These are phyloP conservation scores for Tipula helvola DNA, from an alignment of 2,888 invertebrate species.

Conservation along the genomic window DNA sequence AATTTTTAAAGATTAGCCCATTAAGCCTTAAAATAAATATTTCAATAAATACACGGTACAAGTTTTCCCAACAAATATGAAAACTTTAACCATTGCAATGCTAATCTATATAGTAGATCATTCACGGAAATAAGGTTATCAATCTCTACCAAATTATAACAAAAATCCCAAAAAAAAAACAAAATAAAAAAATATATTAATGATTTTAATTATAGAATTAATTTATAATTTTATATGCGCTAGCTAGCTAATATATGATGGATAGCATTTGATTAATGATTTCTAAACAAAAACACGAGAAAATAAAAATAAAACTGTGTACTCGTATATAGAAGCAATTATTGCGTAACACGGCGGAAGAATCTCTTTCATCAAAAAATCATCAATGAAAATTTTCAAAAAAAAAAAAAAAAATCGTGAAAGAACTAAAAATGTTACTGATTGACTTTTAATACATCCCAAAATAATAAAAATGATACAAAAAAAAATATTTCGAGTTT, in stretches of 20 bases:
- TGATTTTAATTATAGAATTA: neutral
- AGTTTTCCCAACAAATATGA: too few species aligned
- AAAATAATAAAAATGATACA: neutral
- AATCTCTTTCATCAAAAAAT: slow-evolving; percentile 6
- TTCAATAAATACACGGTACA: too few species aligned
- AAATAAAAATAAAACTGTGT: neutral
- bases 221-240: neutral
- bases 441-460: slow-evolving; percentile 4
- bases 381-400: neutral
- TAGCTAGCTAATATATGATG: neutral
- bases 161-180: neutral
- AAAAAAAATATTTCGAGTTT: neutral
- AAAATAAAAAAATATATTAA: neutral
- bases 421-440: neutral
- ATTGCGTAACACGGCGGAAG: slow-evolving; percentile 9
- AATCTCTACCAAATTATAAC: neutral
- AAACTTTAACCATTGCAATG: too few species aligned
- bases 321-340: neutral
- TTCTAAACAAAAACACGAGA: neutral
- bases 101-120: neutral
- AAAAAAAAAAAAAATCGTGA: neutral
- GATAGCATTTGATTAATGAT: slow-evolving; percentile 4
- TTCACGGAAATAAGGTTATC: slow-evolving; percentile 5
- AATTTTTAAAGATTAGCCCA: too few species aligned
- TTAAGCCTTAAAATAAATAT: too few species aligned